Base-by-base conservation (phyloP, 2,888 invertebrate species). In the Drosophila austrosaltans region DNA sequence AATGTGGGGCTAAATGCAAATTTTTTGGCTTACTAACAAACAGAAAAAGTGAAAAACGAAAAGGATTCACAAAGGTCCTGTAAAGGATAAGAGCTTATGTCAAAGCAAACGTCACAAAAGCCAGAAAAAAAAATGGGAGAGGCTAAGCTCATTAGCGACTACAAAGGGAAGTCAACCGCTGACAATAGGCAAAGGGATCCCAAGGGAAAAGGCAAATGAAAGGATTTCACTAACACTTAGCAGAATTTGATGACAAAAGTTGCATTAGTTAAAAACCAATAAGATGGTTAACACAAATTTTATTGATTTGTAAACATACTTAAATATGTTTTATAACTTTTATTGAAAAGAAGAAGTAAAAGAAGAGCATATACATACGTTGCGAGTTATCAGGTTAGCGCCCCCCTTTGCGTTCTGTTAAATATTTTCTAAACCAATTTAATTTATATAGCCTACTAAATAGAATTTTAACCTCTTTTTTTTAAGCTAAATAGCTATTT, bases 111-210 rank as follows among this genome's bases (percentile, higher is more conserved):
- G 63, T 59, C 54, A 63, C 28, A 30, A 30, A 30, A 5, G 5
- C 30, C 16, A 16, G 16, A 30, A 30, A 30, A 67, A 64, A 59
- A 58, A 69, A 65, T 69, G 56, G 67, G 69, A 69, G 65, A 63
- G 75, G 63, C 70, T 80, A 78, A 81, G 81, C 71, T 76, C 77
- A 83, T 86, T 81, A 78, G 22, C 63, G 44, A 58, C 67, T 63
- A 56, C 62, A 42, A 32, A 44, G 44, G n/a, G 39, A 25, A 28
- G 44, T 7, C 3, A 39, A 53, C 22, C 39, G 28, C 5, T 28
- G 12, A 58, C 16, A 58, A 22, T 56, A 22, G 8, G 16, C 16
- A 36, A 6, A 53, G 36, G 20, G 10, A 36, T 56, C 22, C 22
- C 39, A 1, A 28, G 28, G n/a, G 12, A 16, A 25, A 12, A 25